Evolutionary conservation across 1,140 invertebrate species (phyloP).

Genomic region (Lasaia peninsularis): DNA sequence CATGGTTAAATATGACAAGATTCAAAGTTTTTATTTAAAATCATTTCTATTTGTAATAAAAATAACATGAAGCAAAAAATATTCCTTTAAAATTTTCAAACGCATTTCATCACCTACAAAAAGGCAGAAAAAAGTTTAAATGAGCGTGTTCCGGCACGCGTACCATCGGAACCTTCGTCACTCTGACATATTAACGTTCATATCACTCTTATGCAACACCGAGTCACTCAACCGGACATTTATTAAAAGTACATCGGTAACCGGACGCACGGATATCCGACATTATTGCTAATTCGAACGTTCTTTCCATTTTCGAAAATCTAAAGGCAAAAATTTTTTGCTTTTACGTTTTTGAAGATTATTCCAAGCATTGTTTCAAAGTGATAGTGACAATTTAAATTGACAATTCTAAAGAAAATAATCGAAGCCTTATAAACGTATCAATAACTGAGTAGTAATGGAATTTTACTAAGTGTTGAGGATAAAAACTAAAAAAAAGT

Average conservation of each 20-base stretch:
- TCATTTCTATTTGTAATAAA: not conserved
- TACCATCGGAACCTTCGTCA: conserved; percentile 61
- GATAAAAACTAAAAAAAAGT: too few relatives aligned
- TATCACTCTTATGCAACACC: conserved; percentile 51
- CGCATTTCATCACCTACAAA: conserved; percentile 9
- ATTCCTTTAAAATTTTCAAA: not conserved
- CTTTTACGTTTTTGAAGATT: too few relatives aligned
- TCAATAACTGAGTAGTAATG: too few relatives aligned
- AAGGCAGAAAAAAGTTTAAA: conserved; percentile 39
- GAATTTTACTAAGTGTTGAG: too few relatives aligned
- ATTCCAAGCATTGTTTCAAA: too few relatives aligned
- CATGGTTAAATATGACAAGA: too few relatives aligned
- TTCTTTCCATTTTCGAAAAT: not conserved
- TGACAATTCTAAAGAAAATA: too few relatives aligned
- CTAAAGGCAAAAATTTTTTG: too few relatives aligned
- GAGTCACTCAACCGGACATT: conserved; percentile 36
- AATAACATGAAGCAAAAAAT: not conserved
- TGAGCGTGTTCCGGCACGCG: conserved; percentile 56
- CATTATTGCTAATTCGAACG: not conserved
- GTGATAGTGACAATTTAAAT: too few relatives aligned
- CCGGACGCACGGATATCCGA: conserved; percentile 17
- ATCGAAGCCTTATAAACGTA: too few relatives aligned
- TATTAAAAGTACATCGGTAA: conserved; percentile 29
- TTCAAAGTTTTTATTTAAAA: too few relatives aligned
- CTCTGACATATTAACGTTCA: conserved; percentile 61